phyloP scores from a whole-genome alignment of 2,797 vertebrate species.

The Sparus aurata region DNA sequence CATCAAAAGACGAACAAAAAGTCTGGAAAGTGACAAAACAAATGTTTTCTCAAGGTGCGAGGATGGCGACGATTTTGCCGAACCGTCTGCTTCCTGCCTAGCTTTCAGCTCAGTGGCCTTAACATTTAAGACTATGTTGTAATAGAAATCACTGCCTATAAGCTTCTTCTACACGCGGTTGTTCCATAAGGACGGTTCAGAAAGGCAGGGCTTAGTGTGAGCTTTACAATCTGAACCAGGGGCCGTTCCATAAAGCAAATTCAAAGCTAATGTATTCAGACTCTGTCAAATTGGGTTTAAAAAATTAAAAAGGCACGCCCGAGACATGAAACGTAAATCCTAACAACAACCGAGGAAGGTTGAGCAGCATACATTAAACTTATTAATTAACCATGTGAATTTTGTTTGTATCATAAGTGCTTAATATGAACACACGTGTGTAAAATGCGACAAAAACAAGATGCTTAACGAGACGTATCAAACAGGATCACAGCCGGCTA shows the following conservation, averaged over 20 bases:
- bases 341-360: background rate
- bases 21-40: conserved; percentile 1
- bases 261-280: background rate
- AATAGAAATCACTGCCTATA: background rate
- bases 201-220: background rate
- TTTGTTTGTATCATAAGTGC: background rate
- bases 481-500: background rate
- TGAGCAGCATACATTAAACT: background rate
- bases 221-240: background rate
- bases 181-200: conserved; percentile 1
- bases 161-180: background rate
- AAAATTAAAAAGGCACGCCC: background rate
- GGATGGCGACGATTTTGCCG: background rate
- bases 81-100: background rate
- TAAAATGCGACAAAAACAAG: background rate
- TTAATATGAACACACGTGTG: background rate
- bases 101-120: background rate
- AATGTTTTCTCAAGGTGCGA: background rate
- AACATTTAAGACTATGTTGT: background rate
- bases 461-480: background rate
- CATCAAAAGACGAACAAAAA: conserved; percentile 26
- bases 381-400: background rate
- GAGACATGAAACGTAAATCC: background rate
- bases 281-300: background rate
- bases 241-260: background rate